phyloP scores from a whole-genome alignment of 2,113 vertebrate species.

The Equus quagga region DNA sequence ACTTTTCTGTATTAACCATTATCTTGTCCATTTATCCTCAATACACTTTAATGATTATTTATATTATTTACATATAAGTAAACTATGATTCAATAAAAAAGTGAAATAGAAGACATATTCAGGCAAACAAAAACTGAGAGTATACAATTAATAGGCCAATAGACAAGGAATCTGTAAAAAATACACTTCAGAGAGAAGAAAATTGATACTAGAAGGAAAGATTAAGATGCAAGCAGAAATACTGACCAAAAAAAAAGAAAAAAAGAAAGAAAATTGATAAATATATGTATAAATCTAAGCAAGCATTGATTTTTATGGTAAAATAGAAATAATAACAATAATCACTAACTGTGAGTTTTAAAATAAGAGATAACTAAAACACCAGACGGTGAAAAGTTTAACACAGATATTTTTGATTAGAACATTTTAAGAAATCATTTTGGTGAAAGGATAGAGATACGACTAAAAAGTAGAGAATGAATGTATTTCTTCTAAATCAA shows the following conservation, averaged over 20 bases:
- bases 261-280: background rate
- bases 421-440: background rate
- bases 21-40: background rate
- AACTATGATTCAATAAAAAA: background rate
- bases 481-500: background rate
- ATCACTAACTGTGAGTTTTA: background rate
- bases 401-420: background rate
- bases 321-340: background rate
- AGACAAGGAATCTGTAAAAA: background rate
- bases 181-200: background rate
- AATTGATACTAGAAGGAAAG: background rate
- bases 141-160: background rate
- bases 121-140: slow-evolving; percentile 8
- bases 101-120: background rate
- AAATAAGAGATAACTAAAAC: background rate
- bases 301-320: background rate
- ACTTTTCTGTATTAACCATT: background rate
- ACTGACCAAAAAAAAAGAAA: background rate
- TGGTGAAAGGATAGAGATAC: background rate
- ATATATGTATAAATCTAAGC: background rate
- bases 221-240: background rate
- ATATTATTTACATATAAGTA: background rate
- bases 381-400: background rate
- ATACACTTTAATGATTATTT: background rate
- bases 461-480: background rate